Base-by-base conservation (phyloP, 2,888 invertebrate genomes). In the Lithophane ornitopus region DNA sequence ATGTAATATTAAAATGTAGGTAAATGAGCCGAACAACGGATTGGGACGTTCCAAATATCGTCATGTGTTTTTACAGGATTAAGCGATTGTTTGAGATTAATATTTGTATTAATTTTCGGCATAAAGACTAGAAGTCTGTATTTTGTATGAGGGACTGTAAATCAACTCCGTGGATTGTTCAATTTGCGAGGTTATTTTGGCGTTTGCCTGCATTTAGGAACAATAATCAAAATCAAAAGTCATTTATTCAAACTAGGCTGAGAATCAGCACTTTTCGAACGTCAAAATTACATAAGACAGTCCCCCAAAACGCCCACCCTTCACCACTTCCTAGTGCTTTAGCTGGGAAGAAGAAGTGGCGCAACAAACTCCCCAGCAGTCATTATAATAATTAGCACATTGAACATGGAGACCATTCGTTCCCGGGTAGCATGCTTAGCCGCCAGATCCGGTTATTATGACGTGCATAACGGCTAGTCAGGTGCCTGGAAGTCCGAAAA, bases 1-100 rank as follows among this genome's bases (percentile, higher is more conserved):
- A 84, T 83, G 81, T 85, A 80, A 86, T 85, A 88, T 89, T 88
- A 88, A 88, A 88, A 88, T 87, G 81, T 81, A 81, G 76, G 81
- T 86, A 81, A 88, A 88, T 88, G 84, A 86, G 82, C 66, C 66
- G 70, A 70, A 73, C 56, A 76, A 66, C 46, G 74, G 66, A 82
- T 67, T 54, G 65, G 58, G 56, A 28, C 56, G 61, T 69, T 68
- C 52, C 19, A 41, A 77, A 62, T 75, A 69, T 65, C 26, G 69
- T 46, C 67, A 44, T 70, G 39, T 70, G 58, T 85, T 84, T 74
- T 84, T 78, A 74, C 62, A 75, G 72, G 54, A 59, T 76, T 22
- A 46, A 12, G 14, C 70, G 70, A 70, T 68, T 39, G n/a, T 28
- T 46, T 77, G 62, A 73, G 3, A 22, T 68, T 70, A 11, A 72